Evolutionary conservation across 2,888 invertebrate genomes (phyloP), one percentile per base, ranked within the genome.

Genomic region (Coronaproctus castanopsis): DNA sequence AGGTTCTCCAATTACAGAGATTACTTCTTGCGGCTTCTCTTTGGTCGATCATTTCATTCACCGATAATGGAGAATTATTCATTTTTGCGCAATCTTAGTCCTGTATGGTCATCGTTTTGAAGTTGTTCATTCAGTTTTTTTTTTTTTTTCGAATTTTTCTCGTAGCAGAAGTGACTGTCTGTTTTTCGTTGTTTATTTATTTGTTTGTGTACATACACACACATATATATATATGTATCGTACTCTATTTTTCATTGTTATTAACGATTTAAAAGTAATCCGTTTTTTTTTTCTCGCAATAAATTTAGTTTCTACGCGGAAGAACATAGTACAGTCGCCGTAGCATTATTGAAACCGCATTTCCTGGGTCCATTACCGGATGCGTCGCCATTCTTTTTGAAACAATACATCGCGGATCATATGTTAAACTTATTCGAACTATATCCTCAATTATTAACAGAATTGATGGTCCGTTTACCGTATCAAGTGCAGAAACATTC

Each of bases 311-410:
- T 57, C n/a, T 61, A 61, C 61, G 52, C 61, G 18, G 63, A 63
- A 3, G 62, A 59, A 53, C 53, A 58, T 48, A 62, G 60, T 18
- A 58, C 36, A 5, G 62, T 63, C 0, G 79, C 76, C 21, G 84
- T 82, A 51, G 83, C 79, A 69, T 74, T 93, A 52, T 72, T 95
- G 52, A 91, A 88, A 70, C 85, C 88, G 51, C 85, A 85, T 66
- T 80, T 85, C 18, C 80, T 84, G 1, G 80, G 84, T 48, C 82
- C 89, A 0, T 80, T 88, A 54, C 92, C 92, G 0, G 95, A 97
- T 70, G 91, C 95, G 86, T 87, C 89, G 3, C 95, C 95, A 10
- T 89, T 97, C 74, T 96, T 96, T 75, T 78, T 87, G 57, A 81
- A 85, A 64, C 91, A 90, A 69, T 93, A 93, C 69, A 86, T 95